Evolutionary conservation across 2,888 invertebrate species (phyloP).

Genomic region (Syrphus vitripennis): DNA sequence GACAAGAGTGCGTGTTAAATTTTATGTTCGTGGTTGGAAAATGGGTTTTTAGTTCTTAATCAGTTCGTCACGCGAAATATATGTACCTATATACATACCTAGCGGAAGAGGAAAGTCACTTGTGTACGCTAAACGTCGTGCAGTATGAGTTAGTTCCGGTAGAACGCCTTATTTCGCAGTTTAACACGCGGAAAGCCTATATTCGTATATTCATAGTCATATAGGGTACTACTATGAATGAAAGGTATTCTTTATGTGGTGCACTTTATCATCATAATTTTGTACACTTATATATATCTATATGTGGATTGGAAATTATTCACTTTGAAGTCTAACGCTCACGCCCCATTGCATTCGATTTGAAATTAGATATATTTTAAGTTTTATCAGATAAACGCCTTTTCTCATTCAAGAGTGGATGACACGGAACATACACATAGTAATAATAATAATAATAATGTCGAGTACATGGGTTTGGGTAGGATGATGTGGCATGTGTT

Average conservation of each 20-base stretch:
- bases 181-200: conserved; percentile 1
- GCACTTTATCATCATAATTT: background rate
- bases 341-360: conserved; percentile 61
- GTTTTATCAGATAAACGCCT: conserved; percentile 53
- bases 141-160: conserved; percentile 68
- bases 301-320: conserved; percentile 31
- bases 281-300: background rate
- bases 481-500: background rate
- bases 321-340: conserved; percentile 46
- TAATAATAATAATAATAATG: background rate
- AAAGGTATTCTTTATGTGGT: background rate
- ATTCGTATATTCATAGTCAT: background rate
- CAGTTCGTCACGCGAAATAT: conserved; percentile 57
- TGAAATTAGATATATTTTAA: conserved; percentile 53
- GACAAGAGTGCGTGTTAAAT: conserved; percentile 52
- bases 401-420: background rate
- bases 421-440: background rate
- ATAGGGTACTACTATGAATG: background rate
- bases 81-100: no score
- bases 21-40: conserved; percentile 37
- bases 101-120: conserved; percentile 66
- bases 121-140: conserved; percentile 69
- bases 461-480: background rate
- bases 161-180: conserved; percentile 63
- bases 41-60: conserved; percentile 37